Conservation (phyloP, 2,888 invertebrate species). For the Thymelicus acteon region DNA sequence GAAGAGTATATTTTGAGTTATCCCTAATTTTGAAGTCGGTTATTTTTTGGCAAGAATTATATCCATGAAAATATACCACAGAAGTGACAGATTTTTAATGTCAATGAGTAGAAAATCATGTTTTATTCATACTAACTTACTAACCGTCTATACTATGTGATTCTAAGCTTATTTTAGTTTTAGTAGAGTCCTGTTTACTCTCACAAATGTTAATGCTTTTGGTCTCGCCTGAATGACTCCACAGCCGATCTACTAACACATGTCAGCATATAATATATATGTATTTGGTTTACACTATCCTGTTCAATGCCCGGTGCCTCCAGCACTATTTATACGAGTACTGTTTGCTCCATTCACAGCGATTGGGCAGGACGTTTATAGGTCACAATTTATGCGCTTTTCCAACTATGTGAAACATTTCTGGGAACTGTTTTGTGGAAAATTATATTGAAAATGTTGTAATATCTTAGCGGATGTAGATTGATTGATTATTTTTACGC, state of each 20-base stretch:
- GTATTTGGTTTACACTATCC: background rate
- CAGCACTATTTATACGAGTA: slow-evolving; percentile 3
- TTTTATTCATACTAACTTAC: too few relatives aligned
- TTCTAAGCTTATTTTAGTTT: too few relatives aligned
- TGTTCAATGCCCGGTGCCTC: background rate
- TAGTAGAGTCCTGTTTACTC: too few relatives aligned
- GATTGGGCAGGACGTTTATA: slow-evolving; percentile 9
- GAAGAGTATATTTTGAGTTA: too few relatives aligned
- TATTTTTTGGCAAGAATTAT: too few relatives aligned
- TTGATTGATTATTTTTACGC: too few relatives aligned
- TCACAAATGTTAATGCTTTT: background rate
- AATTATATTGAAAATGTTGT: background rate
- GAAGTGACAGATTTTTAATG: too few relatives aligned
- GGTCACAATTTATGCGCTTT: slow-evolving; percentile 7
- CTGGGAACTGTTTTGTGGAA: background rate
- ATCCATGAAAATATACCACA: too few relatives aligned
- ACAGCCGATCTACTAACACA: background rate
- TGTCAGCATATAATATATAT: background rate
- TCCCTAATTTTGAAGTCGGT: too few relatives aligned
- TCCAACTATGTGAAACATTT: background rate
- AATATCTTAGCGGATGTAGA: too few relatives aligned
- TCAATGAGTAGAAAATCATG: too few relatives aligned
- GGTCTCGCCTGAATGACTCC: background rate
- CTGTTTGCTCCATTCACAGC: slow-evolving; percentile 9
- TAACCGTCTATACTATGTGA: too few relatives aligned